Percentiles rank a stretch among this genome's conserved stretches.
Conservation (phyloP, 2,113 vertebrate genomes). For the Empidonax traillii region DNA sequence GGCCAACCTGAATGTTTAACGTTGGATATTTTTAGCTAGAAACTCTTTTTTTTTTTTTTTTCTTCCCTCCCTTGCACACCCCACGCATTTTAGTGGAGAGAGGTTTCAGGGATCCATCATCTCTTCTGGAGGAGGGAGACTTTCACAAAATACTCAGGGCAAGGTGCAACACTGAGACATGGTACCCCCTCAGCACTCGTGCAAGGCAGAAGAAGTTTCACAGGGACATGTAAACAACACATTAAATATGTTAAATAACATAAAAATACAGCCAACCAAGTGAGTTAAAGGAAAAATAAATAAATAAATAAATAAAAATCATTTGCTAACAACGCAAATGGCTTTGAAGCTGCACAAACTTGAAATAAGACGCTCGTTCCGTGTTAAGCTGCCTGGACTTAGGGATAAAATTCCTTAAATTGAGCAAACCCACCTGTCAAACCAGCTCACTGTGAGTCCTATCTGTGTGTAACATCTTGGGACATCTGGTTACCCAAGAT, state of each 20-base stretch:
- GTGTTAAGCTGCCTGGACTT: slow-evolving; percentile 37
- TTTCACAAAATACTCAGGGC: background rate
- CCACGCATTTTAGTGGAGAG: background rate
- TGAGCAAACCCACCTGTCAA: slow-evolving; percentile 1
- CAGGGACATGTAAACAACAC: background rate
- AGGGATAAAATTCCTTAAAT: slow-evolving; percentile 29
- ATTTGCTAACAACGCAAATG: slow-evolving; percentile 20
- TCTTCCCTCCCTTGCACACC: background rate
- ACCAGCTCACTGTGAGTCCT: background rate
- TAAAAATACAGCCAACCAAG: background rate
- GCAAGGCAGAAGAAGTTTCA: background rate
- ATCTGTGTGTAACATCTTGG: background rate
- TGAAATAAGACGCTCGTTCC: slow-evolving; percentile 25
- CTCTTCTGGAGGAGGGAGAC: background rate
- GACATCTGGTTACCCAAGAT: background rate
- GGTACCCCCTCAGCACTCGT: background rate
- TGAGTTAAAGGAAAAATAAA: background rate
- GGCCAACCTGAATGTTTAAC: background rate
- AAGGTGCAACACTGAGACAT: background rate
- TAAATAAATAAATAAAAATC: background rate
- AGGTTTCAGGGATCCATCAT: background rate
- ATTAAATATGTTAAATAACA: background rate
- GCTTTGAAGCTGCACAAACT: slow-evolving; percentile 17
- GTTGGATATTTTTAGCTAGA: slow-evolving; percentile 11
- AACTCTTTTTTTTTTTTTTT: background rate